Evolutionary conservation across 2,888 invertebrate genomes (phyloP).

Genomic region (Hymenopus coronatus): DNA sequence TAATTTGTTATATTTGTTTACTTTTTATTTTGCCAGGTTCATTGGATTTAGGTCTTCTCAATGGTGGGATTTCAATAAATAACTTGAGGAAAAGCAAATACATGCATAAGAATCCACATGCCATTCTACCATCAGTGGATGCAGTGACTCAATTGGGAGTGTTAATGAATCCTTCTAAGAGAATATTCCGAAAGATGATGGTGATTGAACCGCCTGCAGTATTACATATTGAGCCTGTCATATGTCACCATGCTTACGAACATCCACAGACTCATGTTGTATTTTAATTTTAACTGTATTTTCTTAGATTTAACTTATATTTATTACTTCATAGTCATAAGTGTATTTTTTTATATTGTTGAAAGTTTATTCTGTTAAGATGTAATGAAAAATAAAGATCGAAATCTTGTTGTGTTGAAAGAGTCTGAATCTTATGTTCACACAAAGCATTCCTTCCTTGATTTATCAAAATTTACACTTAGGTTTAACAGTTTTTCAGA

Average conservation of each 20-base stretch:
- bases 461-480: too few species aligned
- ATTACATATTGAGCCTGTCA: neutral
- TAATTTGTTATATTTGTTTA: neutral
- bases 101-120: neutral
- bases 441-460: too few species aligned
- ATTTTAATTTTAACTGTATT: neutral
- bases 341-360: neutral
- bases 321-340: neutral
- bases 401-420: too few species aligned
- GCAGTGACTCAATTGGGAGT: neutral
- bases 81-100: neutral
- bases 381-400: neutral
- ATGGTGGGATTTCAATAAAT: neutral
- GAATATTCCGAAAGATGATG: neutral
- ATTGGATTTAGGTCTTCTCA: neutral
- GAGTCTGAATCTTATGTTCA: too few species aligned
- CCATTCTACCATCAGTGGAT: neutral
- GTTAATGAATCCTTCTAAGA: neutral
- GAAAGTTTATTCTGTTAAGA: neutral
- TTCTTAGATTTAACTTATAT: neutral
- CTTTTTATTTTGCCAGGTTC: neutral
- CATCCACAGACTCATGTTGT: neutral
- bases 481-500: too few species aligned
- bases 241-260: neutral
- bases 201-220: neutral